Conservation (phyloP, 2,888 invertebrate species). For the Apamea sordens region DNA sequence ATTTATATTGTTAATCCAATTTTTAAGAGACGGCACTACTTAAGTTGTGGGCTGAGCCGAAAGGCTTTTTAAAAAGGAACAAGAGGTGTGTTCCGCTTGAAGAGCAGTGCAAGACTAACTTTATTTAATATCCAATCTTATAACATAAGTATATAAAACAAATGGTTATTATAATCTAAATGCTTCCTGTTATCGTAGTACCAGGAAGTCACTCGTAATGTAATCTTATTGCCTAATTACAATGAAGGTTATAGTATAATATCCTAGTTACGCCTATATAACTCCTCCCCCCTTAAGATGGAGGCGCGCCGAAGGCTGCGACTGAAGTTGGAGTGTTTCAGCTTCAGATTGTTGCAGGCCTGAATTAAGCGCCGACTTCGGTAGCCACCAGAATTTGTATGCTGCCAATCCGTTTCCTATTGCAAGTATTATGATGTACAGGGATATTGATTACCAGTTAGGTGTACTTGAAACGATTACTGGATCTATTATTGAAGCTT, state of each 20-base stretch:
- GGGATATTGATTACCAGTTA: constrained; percentile 6
- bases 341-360: constrained; percentile 20
- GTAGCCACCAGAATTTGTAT: constrained; percentile 23
- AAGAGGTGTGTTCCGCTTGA: background rate
- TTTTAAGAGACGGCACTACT: too few relatives aligned
- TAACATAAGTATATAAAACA: too few relatives aligned
- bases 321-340: background rate
- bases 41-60: background rate
- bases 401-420: background rate
- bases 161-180: background rate
- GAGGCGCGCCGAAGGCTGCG: constrained; percentile 17
- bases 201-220: background rate
- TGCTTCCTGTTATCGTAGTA: constrained; percentile 12
- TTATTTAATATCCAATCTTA: background rate
- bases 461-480: constrained; percentile 7
- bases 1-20: too few relatives aligned
- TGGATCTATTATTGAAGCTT: background rate
- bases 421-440: background rate
- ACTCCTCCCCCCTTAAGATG: constrained; percentile 32
- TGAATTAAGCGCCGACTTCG: constrained; percentile 1
- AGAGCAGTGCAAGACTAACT: background rate
- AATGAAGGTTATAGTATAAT: background rate
- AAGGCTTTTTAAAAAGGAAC: constrained; percentile 1
- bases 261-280: constrained; percentile 1
- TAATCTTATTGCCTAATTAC: background rate